phyloP scores from a whole-genome alignment of 2,113 vertebrate species.

The Vidua macroura region DNA sequence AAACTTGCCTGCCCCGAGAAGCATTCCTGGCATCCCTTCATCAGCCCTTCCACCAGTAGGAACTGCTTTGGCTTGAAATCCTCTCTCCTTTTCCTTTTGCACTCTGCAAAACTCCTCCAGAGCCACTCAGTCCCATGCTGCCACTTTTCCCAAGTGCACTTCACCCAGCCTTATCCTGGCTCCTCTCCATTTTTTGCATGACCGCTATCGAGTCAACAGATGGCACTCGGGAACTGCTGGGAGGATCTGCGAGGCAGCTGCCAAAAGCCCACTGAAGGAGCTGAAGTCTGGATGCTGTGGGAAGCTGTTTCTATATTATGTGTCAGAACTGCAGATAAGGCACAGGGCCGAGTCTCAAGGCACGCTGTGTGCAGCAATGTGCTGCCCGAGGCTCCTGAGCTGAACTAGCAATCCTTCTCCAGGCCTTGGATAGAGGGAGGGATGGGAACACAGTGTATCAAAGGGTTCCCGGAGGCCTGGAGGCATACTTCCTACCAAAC shows the following conservation, averaged over 20 bases:
- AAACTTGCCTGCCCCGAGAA: not conserved
- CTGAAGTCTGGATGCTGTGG: not conserved
- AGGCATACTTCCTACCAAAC: not conserved
- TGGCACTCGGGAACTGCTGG: slow-evolving; percentile 45
- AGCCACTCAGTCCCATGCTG: not conserved
- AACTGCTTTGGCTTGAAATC: not conserved
- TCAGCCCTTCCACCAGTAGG: not conserved
- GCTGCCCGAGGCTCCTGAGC: not conserved
- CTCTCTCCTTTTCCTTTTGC: not conserved
- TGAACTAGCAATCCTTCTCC: not conserved
- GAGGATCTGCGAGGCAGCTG: not conserved
- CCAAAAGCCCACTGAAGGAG: not conserved
- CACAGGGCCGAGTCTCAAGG: not conserved
- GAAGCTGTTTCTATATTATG: not conserved
- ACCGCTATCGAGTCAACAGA: slow-evolving; percentile 24
- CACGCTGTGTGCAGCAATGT: rapidly evolving
- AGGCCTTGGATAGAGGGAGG: not conserved
- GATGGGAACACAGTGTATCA: not conserved
- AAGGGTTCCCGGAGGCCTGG: not conserved
- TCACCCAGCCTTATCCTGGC: not conserved
- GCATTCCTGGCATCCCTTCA: not conserved
- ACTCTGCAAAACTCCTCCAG: not conserved
- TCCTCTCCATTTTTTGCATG: slow-evolving; percentile 3
- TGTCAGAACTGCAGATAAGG: not conserved
- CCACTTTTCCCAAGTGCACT: not conserved